Evolutionary conservation across 2,797 vertebrate species (phyloP), one percentile per base, ranked within the genome.

Genomic region (Brachyalestes nurse): DNA sequence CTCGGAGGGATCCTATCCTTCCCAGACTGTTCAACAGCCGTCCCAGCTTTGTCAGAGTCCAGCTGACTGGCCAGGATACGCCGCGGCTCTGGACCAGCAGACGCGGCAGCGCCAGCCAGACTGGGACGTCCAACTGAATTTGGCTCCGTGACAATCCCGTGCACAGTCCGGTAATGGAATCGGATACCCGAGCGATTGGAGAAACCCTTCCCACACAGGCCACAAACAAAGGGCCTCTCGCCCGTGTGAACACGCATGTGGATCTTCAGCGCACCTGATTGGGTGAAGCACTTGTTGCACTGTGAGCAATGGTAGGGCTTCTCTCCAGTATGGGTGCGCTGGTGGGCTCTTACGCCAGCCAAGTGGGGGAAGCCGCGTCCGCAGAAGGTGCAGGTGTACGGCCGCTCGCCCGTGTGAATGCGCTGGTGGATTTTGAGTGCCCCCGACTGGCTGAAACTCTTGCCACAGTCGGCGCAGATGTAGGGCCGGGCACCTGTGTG

Each of bases 271-370:
- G 95, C 94, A 2, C 95, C 94, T 0, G 94, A 95, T 87, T 95
- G 95, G n/a, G 94, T 95, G 86, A 95, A 95, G 77, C 94, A 92
- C 77, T 95, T 95, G 5, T 93, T 94, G 45, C 95, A 95, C 81
- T 94, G 93, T 49, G n/a, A 72, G 49, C 95, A 95, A 83, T 84
- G 84, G 90, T 95, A 95, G 6, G 95, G 95, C 80, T 95, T 95
- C 83, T 95, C 95, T 5, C 95, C 95, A 0, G 95, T 95, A 90
- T 95, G 94, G 7, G 90, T 95, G 84, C 94, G 91, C 86, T 95
- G 93, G 81, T 95, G 95, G 1, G 94, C 94, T 34, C 94, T 88
- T 19, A 95, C 90, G 9, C 94, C 95, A 0, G 95, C 94, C 81
- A 95, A 88, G 75, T 95, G 93, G 9, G 95, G 94, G 72, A 95